Evolutionary conservation across 2,888 invertebrate species (phyloP).

Genomic region (Protodeltote pygarga): DNA sequence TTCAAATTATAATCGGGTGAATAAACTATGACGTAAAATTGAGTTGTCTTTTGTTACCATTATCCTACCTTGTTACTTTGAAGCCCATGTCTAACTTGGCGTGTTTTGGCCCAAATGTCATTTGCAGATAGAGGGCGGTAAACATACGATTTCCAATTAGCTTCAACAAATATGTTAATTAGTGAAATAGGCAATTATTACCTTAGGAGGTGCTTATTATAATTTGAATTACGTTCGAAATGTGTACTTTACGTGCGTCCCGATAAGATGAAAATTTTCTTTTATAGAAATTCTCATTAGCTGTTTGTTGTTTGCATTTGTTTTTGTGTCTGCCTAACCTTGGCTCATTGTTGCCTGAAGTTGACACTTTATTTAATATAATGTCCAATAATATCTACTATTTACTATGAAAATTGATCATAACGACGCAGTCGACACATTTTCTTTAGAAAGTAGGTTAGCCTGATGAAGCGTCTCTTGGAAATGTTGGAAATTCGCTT

Average conservation of each 20-base stretch:
- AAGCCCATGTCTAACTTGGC: not conserved
- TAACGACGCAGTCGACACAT: conserved; percentile 60
- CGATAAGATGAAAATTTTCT: too few species aligned
- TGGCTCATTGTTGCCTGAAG: not conserved
- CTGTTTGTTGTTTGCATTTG: too few species aligned
- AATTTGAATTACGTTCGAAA: not conserved
- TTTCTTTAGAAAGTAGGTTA: conserved; percentile 74
- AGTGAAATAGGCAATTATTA: conserved; percentile 8
- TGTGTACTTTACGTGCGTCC: not conserved
- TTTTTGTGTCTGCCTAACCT: too few species aligned
- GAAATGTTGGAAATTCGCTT: conserved; percentile 64
- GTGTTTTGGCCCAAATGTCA: conserved; percentile 3
- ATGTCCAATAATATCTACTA: conserved; percentile 20
- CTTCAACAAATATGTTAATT: conserved; percentile 32
- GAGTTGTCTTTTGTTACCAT: conserved; percentile 19
- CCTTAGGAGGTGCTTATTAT: not conserved
- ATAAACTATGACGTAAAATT: conserved; percentile 8
- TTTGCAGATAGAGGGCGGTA: not conserved
- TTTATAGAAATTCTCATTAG: too few species aligned
- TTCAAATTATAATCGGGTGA: conserved; percentile 13
- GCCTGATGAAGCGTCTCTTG: conserved; percentile 62
- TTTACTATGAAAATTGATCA: conserved; percentile 51
- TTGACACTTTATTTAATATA: conserved; percentile 15
- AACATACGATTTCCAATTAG: too few species aligned
- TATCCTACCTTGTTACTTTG: conserved; percentile 18